A percentile compares a stretch with the other conserved stretches of the same genome.
Evolutionary conservation across 2,797 vertebrate species (phyloP).

Genomic region (Meriones psammophilus): DNA sequence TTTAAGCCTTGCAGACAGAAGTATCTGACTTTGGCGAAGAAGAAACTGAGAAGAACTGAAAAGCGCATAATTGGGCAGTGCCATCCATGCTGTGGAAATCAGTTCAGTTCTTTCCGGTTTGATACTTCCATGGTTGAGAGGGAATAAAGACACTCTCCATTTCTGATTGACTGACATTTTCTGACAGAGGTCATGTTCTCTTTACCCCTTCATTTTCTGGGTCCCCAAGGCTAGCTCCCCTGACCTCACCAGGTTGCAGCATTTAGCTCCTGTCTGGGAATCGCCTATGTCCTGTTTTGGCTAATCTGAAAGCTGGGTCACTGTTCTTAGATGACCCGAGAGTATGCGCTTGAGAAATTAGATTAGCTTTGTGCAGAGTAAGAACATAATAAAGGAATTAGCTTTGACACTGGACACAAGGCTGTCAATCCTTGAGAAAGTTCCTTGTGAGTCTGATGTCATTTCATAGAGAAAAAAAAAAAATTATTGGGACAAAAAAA

Average conservation of each 20-base stretch:
- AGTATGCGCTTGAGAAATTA: neutral
- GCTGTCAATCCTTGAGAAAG: neutral
- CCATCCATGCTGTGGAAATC: neutral
- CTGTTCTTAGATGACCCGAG: conserved; percentile 54
- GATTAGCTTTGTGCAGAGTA: conserved; percentile 68
- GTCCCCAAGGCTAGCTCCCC: neutral
- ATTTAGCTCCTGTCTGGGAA: neutral
- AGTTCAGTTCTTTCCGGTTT: neutral
- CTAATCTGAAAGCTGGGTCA: conserved; percentile 73
- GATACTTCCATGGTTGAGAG: neutral
- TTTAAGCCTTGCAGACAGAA: neutral
- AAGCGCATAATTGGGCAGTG: neutral
- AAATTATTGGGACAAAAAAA: neutral
- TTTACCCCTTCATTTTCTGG: neutral
- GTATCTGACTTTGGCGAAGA: neutral
- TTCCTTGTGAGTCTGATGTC: neutral
- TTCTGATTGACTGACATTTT: neutral
- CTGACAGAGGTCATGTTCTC: neutral
- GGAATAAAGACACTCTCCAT: neutral
- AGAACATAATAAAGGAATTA: conserved; percentile 72
- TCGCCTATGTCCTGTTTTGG: conserved; percentile 3
- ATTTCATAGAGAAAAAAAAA: conserved; percentile 23
- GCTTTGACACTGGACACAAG: conserved; percentile 58
- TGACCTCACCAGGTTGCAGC: neutral
- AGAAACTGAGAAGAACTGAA: neutral